phyloP scores from a whole-genome alignment of 2,797 vertebrate species.

The Anas flavirostris region DNA sequence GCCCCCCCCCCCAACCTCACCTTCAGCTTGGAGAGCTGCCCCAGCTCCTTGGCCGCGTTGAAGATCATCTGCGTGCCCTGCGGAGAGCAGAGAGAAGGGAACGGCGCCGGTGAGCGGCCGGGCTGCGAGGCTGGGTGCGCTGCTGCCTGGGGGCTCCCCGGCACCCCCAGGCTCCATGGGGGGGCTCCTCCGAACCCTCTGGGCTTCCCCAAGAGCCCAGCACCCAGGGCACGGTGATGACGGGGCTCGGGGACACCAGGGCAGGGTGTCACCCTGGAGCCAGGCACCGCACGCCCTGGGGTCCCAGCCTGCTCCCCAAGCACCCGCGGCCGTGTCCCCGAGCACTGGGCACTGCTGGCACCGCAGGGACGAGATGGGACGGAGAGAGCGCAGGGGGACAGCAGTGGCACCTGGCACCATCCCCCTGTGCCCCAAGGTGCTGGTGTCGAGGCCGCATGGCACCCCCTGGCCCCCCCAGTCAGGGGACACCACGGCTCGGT shows the following conservation, averaged over 20 bases:
- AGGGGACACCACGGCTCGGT: fast-evolving
- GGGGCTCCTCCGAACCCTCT: background rate
- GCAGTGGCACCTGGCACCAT: fast-evolving
- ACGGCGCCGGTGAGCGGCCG: fast-evolving
- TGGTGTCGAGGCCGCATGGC: background rate
- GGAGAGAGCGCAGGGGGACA: background rate
- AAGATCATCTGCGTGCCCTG: conserved; percentile 99
- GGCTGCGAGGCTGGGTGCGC: background rate
- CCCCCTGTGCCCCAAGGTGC: background rate
- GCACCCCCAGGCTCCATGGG: background rate
- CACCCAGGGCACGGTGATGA: background rate
- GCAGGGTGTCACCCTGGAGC: background rate
- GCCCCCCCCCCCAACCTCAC: conserved; percentile 66
- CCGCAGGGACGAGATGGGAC: background rate
- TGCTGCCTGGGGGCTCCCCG: background rate
- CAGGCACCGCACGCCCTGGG: background rate
- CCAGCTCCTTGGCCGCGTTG: conserved; percentile 97
- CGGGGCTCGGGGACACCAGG: background rate
- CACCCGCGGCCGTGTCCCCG: background rate
- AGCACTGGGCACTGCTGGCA: background rate
- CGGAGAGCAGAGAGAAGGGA: conserved; percentile 28
- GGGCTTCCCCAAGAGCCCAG: background rate
- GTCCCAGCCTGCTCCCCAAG: background rate
- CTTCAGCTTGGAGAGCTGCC: conserved; percentile 98
- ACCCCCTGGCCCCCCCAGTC: fast-evolving